Percentiles rank a stretch among this genome's conserved stretches.
These are phyloP conservation scores for Apamea epomidion DNA, from an alignment of 2,888 invertebrate species.

Conservation along the genomic window DNA sequence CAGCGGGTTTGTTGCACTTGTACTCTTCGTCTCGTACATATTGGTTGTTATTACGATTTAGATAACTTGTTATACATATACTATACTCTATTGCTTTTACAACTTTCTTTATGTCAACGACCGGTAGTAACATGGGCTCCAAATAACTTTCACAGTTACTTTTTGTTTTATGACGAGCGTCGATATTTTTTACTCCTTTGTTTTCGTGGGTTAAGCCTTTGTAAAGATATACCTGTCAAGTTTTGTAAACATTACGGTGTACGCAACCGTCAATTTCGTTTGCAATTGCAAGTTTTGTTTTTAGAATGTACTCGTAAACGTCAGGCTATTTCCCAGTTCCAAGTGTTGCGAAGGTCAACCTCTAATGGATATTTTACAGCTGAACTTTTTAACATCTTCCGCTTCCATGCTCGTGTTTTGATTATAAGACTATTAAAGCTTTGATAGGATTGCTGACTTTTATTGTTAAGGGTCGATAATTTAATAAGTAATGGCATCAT, in stretches of 20 bases:
- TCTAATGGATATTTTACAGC: conserved; percentile 67
- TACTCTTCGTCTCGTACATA: conserved; percentile 28
- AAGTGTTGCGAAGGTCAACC: conserved; percentile 68
- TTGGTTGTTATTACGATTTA: conserved; percentile 49
- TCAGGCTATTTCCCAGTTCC: conserved; percentile 57
- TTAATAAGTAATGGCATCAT: background rate
- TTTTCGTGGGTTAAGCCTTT: conserved; percentile 44
- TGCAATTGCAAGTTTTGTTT: conserved; percentile 57
- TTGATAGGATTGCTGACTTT: background rate
- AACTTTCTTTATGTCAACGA: conserved; percentile 53
- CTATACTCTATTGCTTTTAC: conserved; percentile 27
- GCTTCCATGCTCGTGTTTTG: conserved; percentile 54
- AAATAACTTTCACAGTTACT: conserved; percentile 53
- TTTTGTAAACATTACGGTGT: conserved; percentile 62
- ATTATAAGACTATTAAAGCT: conserved; percentile 25
- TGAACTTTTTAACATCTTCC: conserved; percentile 65
- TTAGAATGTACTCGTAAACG: conserved; percentile 61
- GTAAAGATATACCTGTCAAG: conserved; percentile 51
- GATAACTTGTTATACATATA: conserved; percentile 32
- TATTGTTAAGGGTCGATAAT: background rate
- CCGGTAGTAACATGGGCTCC: conserved; percentile 24
- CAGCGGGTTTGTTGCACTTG: conserved; percentile 60
- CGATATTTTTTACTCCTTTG: conserved; percentile 45
- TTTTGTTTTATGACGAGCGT: conserved; percentile 48
- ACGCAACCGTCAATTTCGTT: conserved; percentile 48